Base-by-base conservation (phyloP, 2,113 vertebrate genomes). In the Sterrhoptilus dennistouni region DNA sequence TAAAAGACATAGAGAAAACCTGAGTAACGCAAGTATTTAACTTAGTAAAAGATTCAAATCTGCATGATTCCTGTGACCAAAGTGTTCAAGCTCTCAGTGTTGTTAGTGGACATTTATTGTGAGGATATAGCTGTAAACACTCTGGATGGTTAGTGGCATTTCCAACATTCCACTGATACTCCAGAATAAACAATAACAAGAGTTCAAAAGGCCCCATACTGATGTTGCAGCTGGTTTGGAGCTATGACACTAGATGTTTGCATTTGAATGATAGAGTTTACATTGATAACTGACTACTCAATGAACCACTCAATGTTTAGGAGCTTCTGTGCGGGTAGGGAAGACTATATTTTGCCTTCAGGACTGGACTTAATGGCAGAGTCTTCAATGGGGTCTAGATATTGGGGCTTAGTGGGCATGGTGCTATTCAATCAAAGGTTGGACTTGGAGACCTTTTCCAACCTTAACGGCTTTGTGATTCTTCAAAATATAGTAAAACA, bases 111-210 rank as follows among this genome's bases (percentile, higher is more conserved):
- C 6, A 6, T 50, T 71, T 29, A 22, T 59, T 21, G 10, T 68
- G 57, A 87, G 38, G 6, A 8, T 49, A 4, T 4, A 25, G 3
- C 29, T 82, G 56, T 38, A 79, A 24, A 3, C 8, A 38, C 9
- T 19, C 13, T 33, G 20, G 28, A 29, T 14, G 9, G 24, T 23
- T n/a, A 31, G 12, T 57, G 24, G 36, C 7, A 40, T 71, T 81
- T 72, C 31, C 69, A 35, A 24, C 57, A 7, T 7, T 21, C 11
- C n/a, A 24, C 4, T 36, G 27, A 35, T 35, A 42, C 8, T 65
- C 9, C 17, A 70, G 27, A 75, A 68, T 29, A 69, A 24, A 13
- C 0, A 7, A 10, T 65, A 24, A 13, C 0, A 7, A 10, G 6
- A 24, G 7, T 24, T 89, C 29, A 24, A 29, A 47, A 75, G 3